Evolutionary conservation across 2,797 vertebrate species (phyloP), one percentile per base, ranked within the genome.

Genomic region (Muscicapa striata): DNA sequence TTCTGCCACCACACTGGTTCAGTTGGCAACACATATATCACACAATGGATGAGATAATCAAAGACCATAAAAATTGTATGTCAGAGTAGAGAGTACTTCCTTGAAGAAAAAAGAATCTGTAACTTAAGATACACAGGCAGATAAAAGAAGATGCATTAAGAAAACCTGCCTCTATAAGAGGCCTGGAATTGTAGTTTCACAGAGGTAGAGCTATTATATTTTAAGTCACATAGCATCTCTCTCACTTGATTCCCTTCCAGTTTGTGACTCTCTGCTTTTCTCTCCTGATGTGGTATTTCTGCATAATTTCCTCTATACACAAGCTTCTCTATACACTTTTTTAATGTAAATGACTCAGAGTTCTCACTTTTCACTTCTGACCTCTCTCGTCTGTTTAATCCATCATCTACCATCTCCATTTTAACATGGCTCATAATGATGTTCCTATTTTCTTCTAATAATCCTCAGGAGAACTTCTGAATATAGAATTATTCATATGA

Each of bases 361-460:
- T 67, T 77, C 52, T 91, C 41, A 61, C 67, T 91, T 89, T 62
- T 81, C 5, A 11, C 14, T 86, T 85, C 32, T 88, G 90, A 88
- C 29, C 69, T 83, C 41, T 80, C 17, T 80, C 43, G 8, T 43
- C 55, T 73, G 12, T 64, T 82, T 81, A 80, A 91, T 93, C 58
- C 19, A 41, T 45, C 57, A 74, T 45, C 41, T 86, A n/a, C 69
- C 18, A 57, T 41, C 29, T 80, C 10, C 18, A 61, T 78, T 93
- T 83, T 83, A 90, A 52, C 19, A 58, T 12, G 6, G 19, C 11
- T 72, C 10, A 46, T 80, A 83, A 86, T n/a, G 8, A 74, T 67
- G 54, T 80, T 80, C 72, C 6, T 81, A 36, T 89, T 94, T 95
- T 88, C 49, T 86, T 83, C 21, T 41, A 77, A 72, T 74, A 85